Evolutionary conservation across 2,888 invertebrate genomes (phyloP).

Genomic region (Lapara coniferarum): DNA sequence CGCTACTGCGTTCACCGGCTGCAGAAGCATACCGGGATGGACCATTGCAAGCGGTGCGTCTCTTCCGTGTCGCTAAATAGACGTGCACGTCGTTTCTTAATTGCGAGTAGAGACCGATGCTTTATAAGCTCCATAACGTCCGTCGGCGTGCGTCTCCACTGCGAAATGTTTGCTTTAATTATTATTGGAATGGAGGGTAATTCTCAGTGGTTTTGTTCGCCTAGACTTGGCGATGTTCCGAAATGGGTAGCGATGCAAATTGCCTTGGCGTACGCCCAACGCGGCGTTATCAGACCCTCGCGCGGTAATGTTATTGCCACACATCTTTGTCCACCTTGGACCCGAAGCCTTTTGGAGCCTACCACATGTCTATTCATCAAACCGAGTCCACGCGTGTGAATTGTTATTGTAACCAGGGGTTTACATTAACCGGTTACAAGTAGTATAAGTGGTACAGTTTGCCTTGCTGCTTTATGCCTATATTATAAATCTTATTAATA

Average conservation of each 20-base stretch:
- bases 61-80: slow-evolving; percentile 83
- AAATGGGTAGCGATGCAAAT: slow-evolving; percentile 84
- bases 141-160: slow-evolving; percentile 76
- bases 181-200: slow-evolving; percentile 84
- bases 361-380: not conserved
- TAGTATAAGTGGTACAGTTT: too few relatives aligned
- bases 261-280: slow-evolving; percentile 82
- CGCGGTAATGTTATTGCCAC: slow-evolving; percentile 57
- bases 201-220: slow-evolving; percentile 83
- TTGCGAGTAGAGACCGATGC: slow-evolving; percentile 78
- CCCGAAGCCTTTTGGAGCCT: slow-evolving; percentile 39
- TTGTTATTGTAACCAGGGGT: too few relatives aligned
- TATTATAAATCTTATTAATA: not conserved
- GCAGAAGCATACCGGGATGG: slow-evolving; percentile 67
- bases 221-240: slow-evolving; percentile 84
- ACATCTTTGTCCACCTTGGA: slow-evolving; percentile 68
- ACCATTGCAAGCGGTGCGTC: slow-evolving; percentile 77
- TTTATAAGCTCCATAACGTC: slow-evolving; percentile 83
- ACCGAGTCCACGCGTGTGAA: too few relatives aligned
- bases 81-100: slow-evolving; percentile 79
- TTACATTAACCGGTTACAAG: too few relatives aligned
- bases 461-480: not conserved
- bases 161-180: slow-evolving; percentile 83
- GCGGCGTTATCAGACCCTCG: slow-evolving; percentile 70
- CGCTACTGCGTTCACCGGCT: slow-evolving; percentile 36